Base-by-base conservation (phyloP, 2,888 invertebrate genomes). In the Ennomos quercinarius region DNA sequence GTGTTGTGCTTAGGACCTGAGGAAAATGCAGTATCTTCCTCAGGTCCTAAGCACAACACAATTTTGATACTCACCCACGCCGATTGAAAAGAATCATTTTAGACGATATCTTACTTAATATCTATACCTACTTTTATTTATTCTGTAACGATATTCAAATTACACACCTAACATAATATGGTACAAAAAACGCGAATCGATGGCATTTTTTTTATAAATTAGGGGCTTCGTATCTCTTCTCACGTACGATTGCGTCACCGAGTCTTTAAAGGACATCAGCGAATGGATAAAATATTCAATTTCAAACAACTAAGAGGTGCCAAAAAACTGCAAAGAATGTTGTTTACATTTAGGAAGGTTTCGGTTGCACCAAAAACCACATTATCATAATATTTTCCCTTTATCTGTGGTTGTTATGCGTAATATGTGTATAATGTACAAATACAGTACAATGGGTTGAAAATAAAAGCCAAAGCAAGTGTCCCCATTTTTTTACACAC, bases 261-360 rank as follows among this genome's bases (percentile, higher is more conserved):
- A 64, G 62, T 67, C 63, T 65, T 75, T 64, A 74, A 78, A 80
- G 76, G 72, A 77, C 73, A 72, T 67, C 65, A 67, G 69, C 42
- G 39, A 53, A 58, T 69, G 72, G 66, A 69, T 77, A 80, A 80
- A 72, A 76, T 77, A 74, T 79, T 81, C 70, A 79, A 78, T 78
- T 74, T 68, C 78, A 74, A 73, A 72, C 74, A 72, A 73, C 60
- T 61, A 66, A 68, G 72, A 72, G 75, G 77, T 80, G 83, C 82
- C 81, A 85, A 86, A 86, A 84, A 82, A 78, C 81, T 76, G 77
- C 67, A 72, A 61, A 83, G 86, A 87, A 87, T 88, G 83, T 78
- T 82, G 83, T 86, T 85, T 83, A 77, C 68, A 67, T 48, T 44
- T n/a, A 48, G 49, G 46, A 54, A 43, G 41, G 53, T 44, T 34